Conservation (phyloP, 2,888 invertebrate genomes). For the Cyaniris semiargus region DNA sequence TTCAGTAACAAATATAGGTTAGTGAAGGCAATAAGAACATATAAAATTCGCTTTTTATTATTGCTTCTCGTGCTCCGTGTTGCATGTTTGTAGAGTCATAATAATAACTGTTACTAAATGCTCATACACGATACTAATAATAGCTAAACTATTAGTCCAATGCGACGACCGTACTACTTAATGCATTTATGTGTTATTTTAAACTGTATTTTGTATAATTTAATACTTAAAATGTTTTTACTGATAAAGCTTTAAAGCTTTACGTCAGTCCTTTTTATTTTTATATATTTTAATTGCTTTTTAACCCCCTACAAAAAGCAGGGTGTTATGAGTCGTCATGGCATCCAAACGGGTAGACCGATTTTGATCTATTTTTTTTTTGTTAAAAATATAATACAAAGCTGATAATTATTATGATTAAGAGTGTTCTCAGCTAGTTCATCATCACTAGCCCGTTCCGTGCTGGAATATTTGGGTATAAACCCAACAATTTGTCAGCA, state of each 20-base stretch:
- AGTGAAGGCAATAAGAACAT: neutral
- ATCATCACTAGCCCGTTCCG: no score
- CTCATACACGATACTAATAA: slow-evolving; percentile 16
- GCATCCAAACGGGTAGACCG: no score
- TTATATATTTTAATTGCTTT: no score
- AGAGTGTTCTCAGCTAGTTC: no score
- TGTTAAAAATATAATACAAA: no score
- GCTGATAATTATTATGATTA: no score
- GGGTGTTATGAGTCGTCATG: no score
- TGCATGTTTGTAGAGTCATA: slow-evolving; percentile 18
- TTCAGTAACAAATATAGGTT: slow-evolving; percentile 17
- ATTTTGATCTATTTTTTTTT: no score
- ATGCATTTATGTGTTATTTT: neutral
- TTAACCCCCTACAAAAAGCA: no score
- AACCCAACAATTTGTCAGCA: no score
- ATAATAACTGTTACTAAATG: slow-evolving; percentile 5
- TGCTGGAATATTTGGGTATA: no score
- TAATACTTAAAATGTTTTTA: neutral
- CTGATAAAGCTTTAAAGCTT: neutral
- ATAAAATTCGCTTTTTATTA: neutral
- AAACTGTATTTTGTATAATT: neutral
- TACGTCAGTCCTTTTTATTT: neutral
- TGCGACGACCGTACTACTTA: neutral
- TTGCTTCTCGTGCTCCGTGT: neutral
- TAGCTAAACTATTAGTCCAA: neutral